Conservation (phyloP, 2,797 vertebrate species). For the Psittacula derbiana region DNA sequence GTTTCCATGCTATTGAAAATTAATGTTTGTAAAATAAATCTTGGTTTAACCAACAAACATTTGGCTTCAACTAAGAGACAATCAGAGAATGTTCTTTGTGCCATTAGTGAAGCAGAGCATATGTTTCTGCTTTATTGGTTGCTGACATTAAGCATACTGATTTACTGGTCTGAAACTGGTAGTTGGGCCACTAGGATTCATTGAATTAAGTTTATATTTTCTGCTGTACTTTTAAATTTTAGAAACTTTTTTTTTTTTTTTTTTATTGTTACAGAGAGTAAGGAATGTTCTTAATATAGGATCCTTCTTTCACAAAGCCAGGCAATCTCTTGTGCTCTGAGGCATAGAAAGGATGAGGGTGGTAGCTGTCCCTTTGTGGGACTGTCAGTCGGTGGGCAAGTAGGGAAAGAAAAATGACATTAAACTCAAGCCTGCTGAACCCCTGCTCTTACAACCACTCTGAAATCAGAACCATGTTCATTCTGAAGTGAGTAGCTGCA, state of each 20-base stretch:
- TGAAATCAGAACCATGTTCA: background rate
- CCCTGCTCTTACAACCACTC: background rate
- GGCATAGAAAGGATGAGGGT: background rate
- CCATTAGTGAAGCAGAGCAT: constrained; percentile 56
- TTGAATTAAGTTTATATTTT: constrained; percentile 36
- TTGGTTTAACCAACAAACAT: constrained; percentile 56
- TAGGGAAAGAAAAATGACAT: background rate
- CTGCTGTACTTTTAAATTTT: background rate
- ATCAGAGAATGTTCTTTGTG: constrained; percentile 47
- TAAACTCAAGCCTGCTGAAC: background rate
- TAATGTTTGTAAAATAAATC: constrained; percentile 64
- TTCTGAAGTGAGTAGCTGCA: background rate
- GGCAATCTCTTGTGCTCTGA: background rate
- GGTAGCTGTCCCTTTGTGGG: background rate
- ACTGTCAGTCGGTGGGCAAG: background rate
- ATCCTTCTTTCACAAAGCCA: background rate
- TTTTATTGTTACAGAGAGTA: background rate
- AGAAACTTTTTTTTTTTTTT: background rate
- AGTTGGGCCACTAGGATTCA: background rate
- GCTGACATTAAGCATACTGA: constrained; percentile 31
- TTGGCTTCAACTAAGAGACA: constrained; percentile 49
- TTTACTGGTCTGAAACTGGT: constrained; percentile 44
- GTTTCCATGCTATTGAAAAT: constrained; percentile 48
- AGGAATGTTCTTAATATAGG: background rate
- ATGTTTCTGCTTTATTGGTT: constrained; percentile 65